phyloP scores from a whole-genome alignment of 2,888 invertebrate genomes.

The Taenaris catops region DNA sequence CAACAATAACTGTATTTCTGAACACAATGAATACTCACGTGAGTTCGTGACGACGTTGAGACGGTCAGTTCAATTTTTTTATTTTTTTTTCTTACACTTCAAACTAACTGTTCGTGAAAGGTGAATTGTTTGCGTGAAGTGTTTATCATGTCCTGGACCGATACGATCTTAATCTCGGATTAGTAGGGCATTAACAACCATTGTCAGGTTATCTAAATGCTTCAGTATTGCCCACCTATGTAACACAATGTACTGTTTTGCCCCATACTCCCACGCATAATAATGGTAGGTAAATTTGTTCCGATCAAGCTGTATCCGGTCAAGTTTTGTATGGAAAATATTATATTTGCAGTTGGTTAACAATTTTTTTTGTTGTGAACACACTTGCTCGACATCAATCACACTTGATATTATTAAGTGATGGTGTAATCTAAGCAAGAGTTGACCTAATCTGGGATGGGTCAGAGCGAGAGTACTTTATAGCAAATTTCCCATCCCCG shows the following conservation, averaged over 20 bases:
- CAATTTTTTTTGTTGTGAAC: no score
- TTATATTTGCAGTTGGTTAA: no score
- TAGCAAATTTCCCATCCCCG: no score
- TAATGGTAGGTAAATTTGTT: constrained; percentile 38
- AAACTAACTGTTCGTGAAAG: constrained; percentile 52
- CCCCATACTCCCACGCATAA: constrained; percentile 51
- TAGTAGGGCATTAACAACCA: constrained; percentile 48
- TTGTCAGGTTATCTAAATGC: constrained; percentile 55
- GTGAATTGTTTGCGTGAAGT: constrained; percentile 61
- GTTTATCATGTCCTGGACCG: constrained; percentile 58
- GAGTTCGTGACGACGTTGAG: constrained; percentile 27
- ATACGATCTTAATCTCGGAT: constrained; percentile 72
- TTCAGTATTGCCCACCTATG: constrained; percentile 57
- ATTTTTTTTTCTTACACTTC: constrained; percentile 41
- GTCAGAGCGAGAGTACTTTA: no score
- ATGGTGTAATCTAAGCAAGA: no score
- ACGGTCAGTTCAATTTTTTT: constrained; percentile 28
- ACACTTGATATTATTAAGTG: no score
- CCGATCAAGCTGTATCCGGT: constrained; percentile 43
- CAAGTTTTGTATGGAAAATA: no score
- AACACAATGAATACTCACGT: constrained; percentile 37
- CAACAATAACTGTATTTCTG: constrained; percentile 70
- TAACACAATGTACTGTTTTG: constrained; percentile 46
- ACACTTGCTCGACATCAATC: no score
- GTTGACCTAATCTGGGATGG: no score